Evolutionary conservation across 2,113 vertebrate genomes (phyloP), one percentile per base, ranked within the genome.

Genomic region (Lates calcarifer): DNA sequence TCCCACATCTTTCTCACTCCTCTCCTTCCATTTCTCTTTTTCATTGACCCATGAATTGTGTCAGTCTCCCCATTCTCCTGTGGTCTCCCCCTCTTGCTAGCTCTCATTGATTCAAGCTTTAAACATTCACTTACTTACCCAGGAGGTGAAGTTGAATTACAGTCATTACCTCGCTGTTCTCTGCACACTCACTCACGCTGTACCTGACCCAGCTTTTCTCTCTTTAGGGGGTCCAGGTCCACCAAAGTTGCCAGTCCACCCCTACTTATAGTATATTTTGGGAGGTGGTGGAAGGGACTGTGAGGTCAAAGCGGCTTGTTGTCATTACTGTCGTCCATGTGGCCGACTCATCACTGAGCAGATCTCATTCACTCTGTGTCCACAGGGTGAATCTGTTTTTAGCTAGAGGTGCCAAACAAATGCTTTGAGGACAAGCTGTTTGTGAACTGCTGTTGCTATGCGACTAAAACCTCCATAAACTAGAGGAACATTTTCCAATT

Each of bases 101-200:
- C 73, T 57, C 24, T 78, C 74, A 85, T 80, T 76, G 85, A 82
- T 82, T 81, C 45, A 1, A 55, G 60, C 76, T 72, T 82, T 72
- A 82, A 84, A 89, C 68, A 60, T 82, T 87, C 62, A 63, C 64
- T 83, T 83, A 85, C 74, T 85, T 85, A 66, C 61, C 47, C 39
- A 28, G 77, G 33, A 69, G 77, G 61, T 76, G 62, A 74, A 69
- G 84, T 79, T 87, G 74, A 87, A 85, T 79, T 85, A 82, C 71
- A 77, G 84, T 67, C 77, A 85, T 87, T 83, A 81, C 41, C 33
- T 74, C 0, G 57, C 69, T 56, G 45, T 64, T 79, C 73, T 65
- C 53, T 17, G 58, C 57, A 14, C 74, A 53, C 71, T 83, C 57
- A 6, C 62, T 60, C 33, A 22, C 58, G 72, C 73, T 64, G 37